Conservation (phyloP, 2,888 invertebrate species). For the Suillia variegata region DNA sequence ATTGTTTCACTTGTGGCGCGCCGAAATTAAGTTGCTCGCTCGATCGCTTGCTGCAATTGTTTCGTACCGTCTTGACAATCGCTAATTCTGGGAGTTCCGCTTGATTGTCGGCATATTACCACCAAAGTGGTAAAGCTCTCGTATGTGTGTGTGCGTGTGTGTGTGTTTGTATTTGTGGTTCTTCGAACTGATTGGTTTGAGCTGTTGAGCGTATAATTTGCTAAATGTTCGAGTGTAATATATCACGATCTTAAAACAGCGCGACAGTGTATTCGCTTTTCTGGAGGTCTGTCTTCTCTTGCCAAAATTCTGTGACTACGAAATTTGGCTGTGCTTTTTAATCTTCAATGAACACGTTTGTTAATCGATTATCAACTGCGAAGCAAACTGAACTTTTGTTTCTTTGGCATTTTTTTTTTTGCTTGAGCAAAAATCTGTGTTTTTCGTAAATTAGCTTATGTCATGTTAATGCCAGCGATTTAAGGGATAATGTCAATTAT, state of each 20-base stretch:
- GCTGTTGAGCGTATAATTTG: conserved; percentile 32
- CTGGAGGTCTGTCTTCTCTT: neutral
- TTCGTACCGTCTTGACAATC: neutral
- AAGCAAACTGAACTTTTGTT: no score
- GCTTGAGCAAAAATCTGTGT: conserved; percentile 20
- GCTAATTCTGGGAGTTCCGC: conserved; percentile 18
- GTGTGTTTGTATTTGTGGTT: conserved; percentile 49
- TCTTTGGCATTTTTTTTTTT: conserved; percentile 19
- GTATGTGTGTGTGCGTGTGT: conserved; percentile 35
- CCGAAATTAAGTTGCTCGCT: conserved; percentile 38
- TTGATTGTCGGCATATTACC: conserved; percentile 15
- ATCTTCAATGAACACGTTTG: conserved; percentile 22
- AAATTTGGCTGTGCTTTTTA: neutral
- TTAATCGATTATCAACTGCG: conserved; percentile 51
- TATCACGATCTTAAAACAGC: conserved; percentile 49
- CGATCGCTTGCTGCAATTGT: conserved; percentile 24
- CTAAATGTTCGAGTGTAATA: conserved; percentile 42
- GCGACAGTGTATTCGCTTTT: neutral
- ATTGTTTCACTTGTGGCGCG: conserved; percentile 38
- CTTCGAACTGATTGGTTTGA: conserved; percentile 12
- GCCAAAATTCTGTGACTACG: no score
- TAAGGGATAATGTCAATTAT: conserved; percentile 37
- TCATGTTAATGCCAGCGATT: conserved; percentile 42
- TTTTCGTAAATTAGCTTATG: conserved; percentile 54
- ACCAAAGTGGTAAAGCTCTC: conserved; percentile 24